These are phyloP conservation scores for Aethes cnicana DNA, from an alignment of 2,888 invertebrate species.

Conservation along the genomic window DNA sequence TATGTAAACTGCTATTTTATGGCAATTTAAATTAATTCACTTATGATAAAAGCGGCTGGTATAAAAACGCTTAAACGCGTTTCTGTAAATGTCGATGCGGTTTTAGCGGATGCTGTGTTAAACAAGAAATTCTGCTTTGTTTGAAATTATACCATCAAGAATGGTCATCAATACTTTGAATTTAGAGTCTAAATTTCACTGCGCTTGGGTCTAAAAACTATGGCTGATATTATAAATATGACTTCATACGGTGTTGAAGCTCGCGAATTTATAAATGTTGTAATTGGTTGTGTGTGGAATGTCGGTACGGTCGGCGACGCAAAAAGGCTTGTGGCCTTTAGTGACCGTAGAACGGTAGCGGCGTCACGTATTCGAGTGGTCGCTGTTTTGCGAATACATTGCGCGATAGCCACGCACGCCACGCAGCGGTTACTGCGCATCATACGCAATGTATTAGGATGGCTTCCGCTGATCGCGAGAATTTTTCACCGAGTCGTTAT, in stretches of 20 bases:
- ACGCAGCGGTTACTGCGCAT: too few species aligned
- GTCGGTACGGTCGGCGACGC: conserved; percentile 47
- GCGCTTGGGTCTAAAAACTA: conserved; percentile 42
- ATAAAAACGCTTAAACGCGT: conserved; percentile 63
- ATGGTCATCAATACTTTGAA: conserved; percentile 32
- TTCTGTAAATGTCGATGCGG: conserved; percentile 67
- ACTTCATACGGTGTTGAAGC: conserved; percentile 54
- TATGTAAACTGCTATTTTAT: conserved; percentile 72
- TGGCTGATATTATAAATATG: conserved; percentile 59
- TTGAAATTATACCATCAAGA: conserved; percentile 34
- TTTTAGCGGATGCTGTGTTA: conserved; percentile 60
- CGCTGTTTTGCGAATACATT: too few species aligned
- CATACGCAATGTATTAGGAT: too few species aligned
- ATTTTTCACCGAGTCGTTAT: too few species aligned
- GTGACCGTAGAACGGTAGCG: neutral
- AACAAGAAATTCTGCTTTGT: conserved; percentile 52
- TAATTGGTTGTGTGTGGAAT: conserved; percentile 64
- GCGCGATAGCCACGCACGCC: too few species aligned
- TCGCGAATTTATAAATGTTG: conserved; percentile 65
- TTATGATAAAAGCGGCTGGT: conserved; percentile 66
- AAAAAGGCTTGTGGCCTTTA: conserved; percentile 50
- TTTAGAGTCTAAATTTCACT: conserved; percentile 35
- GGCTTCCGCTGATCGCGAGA: too few species aligned
- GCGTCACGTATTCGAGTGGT: too few species aligned
- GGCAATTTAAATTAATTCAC: conserved; percentile 77